phyloP scores from a whole-genome alignment of 2,797 vertebrate species.

The Phalanger gymnotis region DNA sequence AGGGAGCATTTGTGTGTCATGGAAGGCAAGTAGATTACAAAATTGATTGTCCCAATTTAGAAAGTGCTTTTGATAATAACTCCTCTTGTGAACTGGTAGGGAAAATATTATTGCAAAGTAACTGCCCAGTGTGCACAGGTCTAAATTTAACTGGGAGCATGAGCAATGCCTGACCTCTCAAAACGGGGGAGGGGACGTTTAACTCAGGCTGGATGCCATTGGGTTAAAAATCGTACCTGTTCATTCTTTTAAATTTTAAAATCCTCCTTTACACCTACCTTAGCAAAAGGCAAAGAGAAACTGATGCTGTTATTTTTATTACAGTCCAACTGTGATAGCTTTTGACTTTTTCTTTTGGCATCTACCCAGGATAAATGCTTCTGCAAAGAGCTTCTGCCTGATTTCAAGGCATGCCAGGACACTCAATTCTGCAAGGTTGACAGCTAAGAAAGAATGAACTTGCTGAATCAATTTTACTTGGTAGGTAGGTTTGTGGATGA shows the following conservation, averaged over 20 bases:
- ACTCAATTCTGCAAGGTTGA: slow-evolving; percentile 13
- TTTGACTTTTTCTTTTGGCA: slow-evolving; percentile 1
- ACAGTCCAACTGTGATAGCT: not conserved
- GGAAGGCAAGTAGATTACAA: not conserved
- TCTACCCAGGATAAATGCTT: slow-evolving; percentile 25
- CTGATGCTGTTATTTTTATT: slow-evolving; percentile 27
- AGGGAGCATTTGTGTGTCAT: slow-evolving; percentile 32
- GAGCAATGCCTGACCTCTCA: not conserved
- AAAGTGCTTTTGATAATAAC: not conserved
- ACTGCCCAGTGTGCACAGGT: not conserved
- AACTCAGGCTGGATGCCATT: not conserved
- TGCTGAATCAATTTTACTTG: slow-evolving; percentile 1
- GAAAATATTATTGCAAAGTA: slow-evolving; percentile 22
- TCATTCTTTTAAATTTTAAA: slow-evolving; percentile 20
- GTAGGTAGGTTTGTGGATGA: not conserved
- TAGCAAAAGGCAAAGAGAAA: slow-evolving; percentile 43
- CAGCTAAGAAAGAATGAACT: not conserved
- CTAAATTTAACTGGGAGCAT: slow-evolving; percentile 5
- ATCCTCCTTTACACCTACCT: slow-evolving; percentile 4
- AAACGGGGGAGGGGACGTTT: not conserved
- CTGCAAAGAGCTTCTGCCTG: slow-evolving; percentile 11
- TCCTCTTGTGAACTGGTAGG: slow-evolving; percentile 17
- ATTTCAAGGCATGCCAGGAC: slow-evolving; percentile 25
- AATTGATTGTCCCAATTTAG: not conserved
- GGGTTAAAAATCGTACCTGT: slow-evolving; percentile 18